phyloP scores from a whole-genome alignment of 2,113 vertebrate genomes.

The Myiozetetes cayanensis region DNA sequence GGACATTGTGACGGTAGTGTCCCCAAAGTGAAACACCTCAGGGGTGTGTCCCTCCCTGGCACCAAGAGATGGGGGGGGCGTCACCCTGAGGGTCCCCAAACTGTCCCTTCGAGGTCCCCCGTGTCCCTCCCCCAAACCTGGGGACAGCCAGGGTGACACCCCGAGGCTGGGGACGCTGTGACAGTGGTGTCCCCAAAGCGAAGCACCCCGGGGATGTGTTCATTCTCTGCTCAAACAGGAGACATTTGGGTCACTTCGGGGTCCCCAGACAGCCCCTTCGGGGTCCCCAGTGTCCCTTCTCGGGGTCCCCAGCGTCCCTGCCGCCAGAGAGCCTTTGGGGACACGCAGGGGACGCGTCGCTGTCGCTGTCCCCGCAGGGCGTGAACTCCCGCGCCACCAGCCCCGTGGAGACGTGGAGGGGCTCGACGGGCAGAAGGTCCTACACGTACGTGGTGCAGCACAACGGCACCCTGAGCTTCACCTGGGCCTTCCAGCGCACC shows the following conservation, averaged over 20 bases:
- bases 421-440: constrained; percentile 84
- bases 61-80: background rate
- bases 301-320: too few species aligned
- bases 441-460: constrained; percentile 86
- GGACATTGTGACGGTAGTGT: background rate
- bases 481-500: constrained; percentile 90
- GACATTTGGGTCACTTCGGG: background rate
- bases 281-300: background rate
- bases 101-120: background rate
- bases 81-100: background rate
- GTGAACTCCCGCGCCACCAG: constrained; percentile 79
- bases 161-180: too few species aligned
- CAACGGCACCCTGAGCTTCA: constrained; percentile 86
- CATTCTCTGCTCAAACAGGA: too few species aligned
- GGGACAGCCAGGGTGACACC: too few species aligned
- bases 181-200: too few species aligned
- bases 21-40: background rate
- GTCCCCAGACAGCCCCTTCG: background rate
- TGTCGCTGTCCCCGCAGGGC: constrained; percentile 73
- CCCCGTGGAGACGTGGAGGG: constrained; percentile 86
- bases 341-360: background rate
- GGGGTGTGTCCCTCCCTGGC: too few species aligned
- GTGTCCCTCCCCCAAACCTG: too few species aligned
- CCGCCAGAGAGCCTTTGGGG: background rate
- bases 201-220: too few species aligned